A percentile compares a stretch with the other conserved stretches of the same genome.
Evolutionary conservation across 2,888 invertebrate species (phyloP).

Genomic region (Tipula lateralis): DNA sequence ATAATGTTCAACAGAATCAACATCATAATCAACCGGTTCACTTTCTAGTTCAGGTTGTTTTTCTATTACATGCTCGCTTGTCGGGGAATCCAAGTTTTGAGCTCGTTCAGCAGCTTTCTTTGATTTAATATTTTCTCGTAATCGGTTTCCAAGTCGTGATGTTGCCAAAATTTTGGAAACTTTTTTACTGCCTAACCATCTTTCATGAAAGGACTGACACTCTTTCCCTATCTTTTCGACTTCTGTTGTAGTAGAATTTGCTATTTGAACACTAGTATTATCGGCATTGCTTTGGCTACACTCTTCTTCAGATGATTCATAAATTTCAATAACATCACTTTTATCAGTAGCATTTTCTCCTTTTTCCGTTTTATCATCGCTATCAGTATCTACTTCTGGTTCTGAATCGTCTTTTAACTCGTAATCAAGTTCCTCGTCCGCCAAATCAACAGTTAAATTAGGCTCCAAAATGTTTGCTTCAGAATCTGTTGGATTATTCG

Average conservation of each 20-base stretch:
- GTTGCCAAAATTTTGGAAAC: constrained; percentile 56
- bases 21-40: constrained; percentile 41
- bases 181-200: constrained; percentile 57
- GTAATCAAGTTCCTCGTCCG: constrained; percentile 45
- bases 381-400: constrained; percentile 38
- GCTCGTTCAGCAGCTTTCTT: constrained; percentile 46
- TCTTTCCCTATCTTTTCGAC: constrained; percentile 30
- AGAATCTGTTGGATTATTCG: constrained; percentile 42
- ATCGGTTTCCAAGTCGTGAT: constrained; percentile 55
- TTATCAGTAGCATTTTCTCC: constrained; percentile 36
- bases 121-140: constrained; percentile 57
- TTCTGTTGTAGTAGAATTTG: constrained; percentile 28
- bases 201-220: constrained; percentile 42
- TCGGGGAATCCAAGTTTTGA: background rate
- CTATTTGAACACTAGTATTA: too few species aligned
- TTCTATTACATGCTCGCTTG: constrained; percentile 37
- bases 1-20: constrained; percentile 56
- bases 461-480: constrained; percentile 12
- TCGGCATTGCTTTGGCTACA: background rate
- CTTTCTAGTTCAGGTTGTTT: constrained; percentile 35
- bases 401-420: constrained; percentile 47
- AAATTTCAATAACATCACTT: background rate
- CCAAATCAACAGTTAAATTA: constrained; percentile 42
- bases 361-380: constrained; percentile 29
- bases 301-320: constrained; percentile 37